These are phyloP conservation scores for Lasioglossum vierecki DNA, from an alignment of 2,888 invertebrate genomes.

Conservation along the genomic window DNA sequence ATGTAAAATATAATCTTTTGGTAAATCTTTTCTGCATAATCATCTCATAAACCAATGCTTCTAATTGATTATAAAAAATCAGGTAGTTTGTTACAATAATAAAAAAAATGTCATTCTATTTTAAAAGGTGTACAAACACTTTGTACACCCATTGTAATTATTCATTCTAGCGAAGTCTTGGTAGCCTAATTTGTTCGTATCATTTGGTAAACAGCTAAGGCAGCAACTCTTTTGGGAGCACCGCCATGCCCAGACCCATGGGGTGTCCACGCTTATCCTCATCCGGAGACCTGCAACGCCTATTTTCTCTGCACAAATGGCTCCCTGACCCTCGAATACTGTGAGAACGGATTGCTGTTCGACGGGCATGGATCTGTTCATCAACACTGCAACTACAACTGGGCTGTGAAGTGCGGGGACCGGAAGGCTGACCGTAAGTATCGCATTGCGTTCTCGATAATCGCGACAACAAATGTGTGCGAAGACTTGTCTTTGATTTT, in stretches of 20 bases:
- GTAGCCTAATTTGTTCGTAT: neutral
- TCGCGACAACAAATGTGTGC: neutral
- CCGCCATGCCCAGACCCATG: conserved; percentile 92
- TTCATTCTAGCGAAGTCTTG: no score
- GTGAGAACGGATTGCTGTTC: conserved; percentile 95
- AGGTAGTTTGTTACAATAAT: no score
- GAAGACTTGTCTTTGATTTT: neutral
- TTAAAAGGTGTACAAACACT: no score
- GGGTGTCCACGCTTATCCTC: conserved; percentile 93
- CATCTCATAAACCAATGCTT: no score
- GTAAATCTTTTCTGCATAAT: no score
- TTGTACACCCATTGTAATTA: no score
- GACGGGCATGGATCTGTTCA: conserved; percentile 95
- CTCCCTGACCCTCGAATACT: conserved; percentile 94
- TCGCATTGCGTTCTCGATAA: conserved; percentile 39
- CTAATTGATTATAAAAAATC: no score
- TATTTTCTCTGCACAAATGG: conserved; percentile 97
- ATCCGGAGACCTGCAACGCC: conserved; percentile 94
- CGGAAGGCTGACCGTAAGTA: conserved; percentile 92
- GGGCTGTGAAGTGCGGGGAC: conserved; percentile 94
- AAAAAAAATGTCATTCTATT: no score
- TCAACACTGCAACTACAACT: conserved; percentile 97
- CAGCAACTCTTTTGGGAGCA: conserved; percentile 87
- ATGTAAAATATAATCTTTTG: no score
- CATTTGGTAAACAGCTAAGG: conserved; percentile 69